Base-by-base conservation (phyloP, 2,888 invertebrate genomes). In the Ectemnius cavifrons region DNA sequence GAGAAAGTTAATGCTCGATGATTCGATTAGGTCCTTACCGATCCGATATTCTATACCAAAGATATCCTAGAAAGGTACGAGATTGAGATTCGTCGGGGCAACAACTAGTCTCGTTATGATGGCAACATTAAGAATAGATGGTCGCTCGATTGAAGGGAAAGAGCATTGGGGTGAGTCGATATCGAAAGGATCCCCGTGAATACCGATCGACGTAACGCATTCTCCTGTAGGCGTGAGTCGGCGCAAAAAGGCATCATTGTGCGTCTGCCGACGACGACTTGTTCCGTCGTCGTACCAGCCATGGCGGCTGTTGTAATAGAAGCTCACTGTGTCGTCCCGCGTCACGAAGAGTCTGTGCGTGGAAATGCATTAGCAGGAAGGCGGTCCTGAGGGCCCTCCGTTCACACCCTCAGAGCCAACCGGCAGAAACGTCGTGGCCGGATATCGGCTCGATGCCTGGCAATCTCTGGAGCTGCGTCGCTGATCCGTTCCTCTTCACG, bases 361-460 rank as follows among this genome's bases (percentile, higher is more conserved):
- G 37, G 37, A 37, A 37, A 11, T 37, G 37, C 37, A 37, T 37
- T 37, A 37, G 37, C 6, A 37, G 37, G 37, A 37, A 37, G 37
- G 37, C 37, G 37, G 6, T 37, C 37, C 37, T 6, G 37, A 37
- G 8, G 37, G 37, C 47, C 67, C 58, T 60, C 52, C 52, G 1
- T 5, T 52, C 16, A 13, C 4, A 52, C 16, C 60, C 84, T 91
- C 89, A 94, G 79, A 94, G 93, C 95, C 95, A 95, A 82, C 95
- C 95, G 63, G 94, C 92, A 77, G 94, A 93, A 87, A 94, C 93
- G 90, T 94, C 94, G 91, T 95, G 95, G 1, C 95, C 95, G 91
- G 94, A 94, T 85, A 95, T 92, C 82, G 95, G 95, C 88, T 95
- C 95, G 78, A 95, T 94, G 79, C 95, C 95, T 16, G 95, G 94